These are phyloP conservation scores for Nyleta sp. DNA, from an alignment of 2,888 invertebrate genomes.

Conservation along the genomic window DNA sequence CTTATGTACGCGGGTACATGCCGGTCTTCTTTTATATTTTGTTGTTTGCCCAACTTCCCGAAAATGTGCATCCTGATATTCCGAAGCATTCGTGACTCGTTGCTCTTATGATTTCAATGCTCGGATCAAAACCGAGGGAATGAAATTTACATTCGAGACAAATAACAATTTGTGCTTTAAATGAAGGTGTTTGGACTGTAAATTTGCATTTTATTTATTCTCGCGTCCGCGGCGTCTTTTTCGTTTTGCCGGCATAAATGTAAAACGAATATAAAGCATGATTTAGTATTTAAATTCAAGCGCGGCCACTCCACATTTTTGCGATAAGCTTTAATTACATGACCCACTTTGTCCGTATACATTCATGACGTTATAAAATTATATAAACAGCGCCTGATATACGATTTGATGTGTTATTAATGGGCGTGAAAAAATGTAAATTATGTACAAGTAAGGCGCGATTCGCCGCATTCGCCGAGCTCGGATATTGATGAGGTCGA, in stretches of 20 bases:
- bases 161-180: conserved; percentile 29
- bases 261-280: conserved; percentile 25
- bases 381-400: conserved; percentile 28
- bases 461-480: background rate
- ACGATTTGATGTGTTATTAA: conserved; percentile 29
- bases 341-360: conserved; percentile 9
- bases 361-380: conserved; percentile 28
- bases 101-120: conserved; percentile 18
- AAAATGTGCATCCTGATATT: conserved; percentile 26
- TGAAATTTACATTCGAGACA: conserved; percentile 32
- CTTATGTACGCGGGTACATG: conserved; percentile 11
- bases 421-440: conserved; percentile 21
- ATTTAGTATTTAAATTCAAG: conserved; percentile 31
- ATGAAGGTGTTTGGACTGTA: conserved; percentile 12
- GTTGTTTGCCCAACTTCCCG: conserved; percentile 27
- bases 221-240: background rate
- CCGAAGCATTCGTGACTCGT: conserved; percentile 17
- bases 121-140: background rate
- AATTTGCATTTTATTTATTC: conserved; percentile 34
- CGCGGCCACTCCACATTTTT: conserved; percentile 23
- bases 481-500: conserved; percentile 10
- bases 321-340: conserved; percentile 42
- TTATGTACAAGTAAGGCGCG: conserved; percentile 12
- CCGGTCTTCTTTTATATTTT: conserved; percentile 3
- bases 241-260: conserved; percentile 4